Percentiles rank a stretch among this genome's conserved stretches.
Evolutionary conservation across 2,797 vertebrate species (phyloP).

Genomic region (Artibeus jamaicensis): DNA sequence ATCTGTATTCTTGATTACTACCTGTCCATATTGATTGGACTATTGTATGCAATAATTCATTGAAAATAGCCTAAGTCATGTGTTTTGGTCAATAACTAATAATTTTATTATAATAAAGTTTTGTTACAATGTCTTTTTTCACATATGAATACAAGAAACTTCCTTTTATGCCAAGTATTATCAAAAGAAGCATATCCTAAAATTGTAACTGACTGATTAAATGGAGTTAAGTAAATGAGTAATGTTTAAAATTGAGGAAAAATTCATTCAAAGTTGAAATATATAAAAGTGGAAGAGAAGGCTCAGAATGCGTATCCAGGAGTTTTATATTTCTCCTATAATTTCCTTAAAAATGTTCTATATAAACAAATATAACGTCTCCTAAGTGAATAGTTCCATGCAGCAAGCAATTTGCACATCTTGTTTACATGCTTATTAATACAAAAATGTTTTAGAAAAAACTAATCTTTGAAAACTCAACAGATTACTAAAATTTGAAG

Average conservation of each 20-base stretch:
- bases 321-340: too few relatives aligned
- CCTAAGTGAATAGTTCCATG: neutral
- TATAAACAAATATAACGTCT: neutral
- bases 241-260: neutral
- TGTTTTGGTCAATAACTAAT: neutral
- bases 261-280: neutral
- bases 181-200: neutral
- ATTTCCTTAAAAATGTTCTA: neutral
- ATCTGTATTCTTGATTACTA: neutral
- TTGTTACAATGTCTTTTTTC: neutral
- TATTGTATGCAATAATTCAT: neutral
- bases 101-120: neutral
- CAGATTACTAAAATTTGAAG: conserved; percentile 22
- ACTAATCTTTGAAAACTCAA: neutral
- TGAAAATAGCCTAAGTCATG: neutral
- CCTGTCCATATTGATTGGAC: neutral
- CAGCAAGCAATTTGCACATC: neutral
- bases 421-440: neutral
- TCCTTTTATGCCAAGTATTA: neutral
- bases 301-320: neutral
- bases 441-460: neutral
- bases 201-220: neutral
- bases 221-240: neutral
- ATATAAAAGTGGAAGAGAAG: neutral
- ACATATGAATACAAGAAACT: neutral